A percentile compares a stretch with the other conserved stretches of the same genome.
Evolutionary conservation across 1,140 invertebrate species (phyloP).

Genomic region (Cotesia vestalis): DNA sequence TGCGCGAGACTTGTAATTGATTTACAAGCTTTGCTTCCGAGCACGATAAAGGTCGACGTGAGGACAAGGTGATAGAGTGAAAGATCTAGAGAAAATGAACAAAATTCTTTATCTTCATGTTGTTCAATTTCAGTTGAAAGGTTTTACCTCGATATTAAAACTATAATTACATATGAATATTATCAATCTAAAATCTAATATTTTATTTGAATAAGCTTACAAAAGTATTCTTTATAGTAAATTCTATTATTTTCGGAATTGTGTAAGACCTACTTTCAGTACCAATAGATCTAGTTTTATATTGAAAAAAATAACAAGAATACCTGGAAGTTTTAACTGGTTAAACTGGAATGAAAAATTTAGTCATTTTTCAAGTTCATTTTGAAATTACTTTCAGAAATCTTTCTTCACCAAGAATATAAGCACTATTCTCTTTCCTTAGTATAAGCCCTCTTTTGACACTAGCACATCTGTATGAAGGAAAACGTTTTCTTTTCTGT

Average conservation of each 20-base stretch:
- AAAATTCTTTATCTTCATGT: conserved; percentile 9
- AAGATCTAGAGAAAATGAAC: conserved; percentile 18
- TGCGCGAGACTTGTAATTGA: conserved; percentile 60
- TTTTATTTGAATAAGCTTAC: too few species aligned
- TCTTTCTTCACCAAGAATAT: conserved; percentile 31
- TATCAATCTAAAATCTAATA: too few species aligned
- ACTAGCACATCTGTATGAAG: conserved; percentile 18
- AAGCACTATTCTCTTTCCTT: conserved; percentile 12
- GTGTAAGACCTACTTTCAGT: too few species aligned
- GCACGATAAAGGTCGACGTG: conserved; percentile 33
- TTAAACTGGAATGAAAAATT: conserved; percentile 32
- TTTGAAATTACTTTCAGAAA: conserved; percentile 32
- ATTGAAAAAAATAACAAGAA: conserved; percentile 3
- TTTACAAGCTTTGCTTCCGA: conserved; percentile 56
- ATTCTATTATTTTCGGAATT: too few species aligned
- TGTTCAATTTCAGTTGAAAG: conserved; percentile 3
- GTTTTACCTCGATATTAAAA: not conserved
- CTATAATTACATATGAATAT: not conserved
- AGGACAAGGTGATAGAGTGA: conserved; percentile 22
- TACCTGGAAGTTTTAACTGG: conserved; percentile 20
- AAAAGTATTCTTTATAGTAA: too few species aligned
- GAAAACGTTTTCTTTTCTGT: conserved; percentile 20
- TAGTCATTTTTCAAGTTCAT: conserved; percentile 20
- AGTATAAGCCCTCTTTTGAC: not conserved
- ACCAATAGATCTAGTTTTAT: too few species aligned